Evolutionary conservation across 2,888 invertebrate genomes (phyloP).

Genomic region (Helleia helle): DNA sequence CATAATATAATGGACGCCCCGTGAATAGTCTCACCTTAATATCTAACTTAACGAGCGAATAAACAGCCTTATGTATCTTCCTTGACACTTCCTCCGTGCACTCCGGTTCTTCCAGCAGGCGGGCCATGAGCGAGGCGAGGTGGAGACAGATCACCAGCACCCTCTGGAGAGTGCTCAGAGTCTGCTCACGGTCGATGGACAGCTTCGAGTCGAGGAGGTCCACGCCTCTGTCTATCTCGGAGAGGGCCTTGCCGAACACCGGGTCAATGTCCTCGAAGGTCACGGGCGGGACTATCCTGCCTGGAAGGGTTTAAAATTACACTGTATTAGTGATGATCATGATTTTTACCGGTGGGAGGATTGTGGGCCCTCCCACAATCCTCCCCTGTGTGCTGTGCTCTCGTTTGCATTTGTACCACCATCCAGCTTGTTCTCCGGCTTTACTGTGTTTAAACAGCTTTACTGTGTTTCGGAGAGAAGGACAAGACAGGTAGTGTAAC

Average conservation of each 20-base stretch:
- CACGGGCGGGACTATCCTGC: slow-evolving; percentile 85
- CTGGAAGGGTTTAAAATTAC: slow-evolving; percentile 29
- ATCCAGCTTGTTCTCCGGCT: no score
- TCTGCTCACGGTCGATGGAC: slow-evolving; percentile 80
- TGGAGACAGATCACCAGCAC: slow-evolving; percentile 91
- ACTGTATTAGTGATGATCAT: slow-evolving; percentile 32
- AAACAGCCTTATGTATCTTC: slow-evolving; percentile 81
- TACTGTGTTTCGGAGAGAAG: no score
- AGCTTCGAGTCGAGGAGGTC: slow-evolving; percentile 75
- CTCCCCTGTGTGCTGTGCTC: no score
- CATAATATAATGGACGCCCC: no score
- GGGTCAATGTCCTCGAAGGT: slow-evolving; percentile 86
- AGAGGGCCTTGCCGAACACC: slow-evolving; percentile 88
- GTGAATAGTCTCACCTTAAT: slow-evolving; percentile 76
- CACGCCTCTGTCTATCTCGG: slow-evolving; percentile 80
- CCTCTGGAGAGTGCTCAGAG: slow-evolving; percentile 81
- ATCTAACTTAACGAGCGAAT: slow-evolving; percentile 82
- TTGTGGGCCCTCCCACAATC: no score
- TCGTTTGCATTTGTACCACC: no score
- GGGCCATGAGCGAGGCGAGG: slow-evolving; percentile 83
- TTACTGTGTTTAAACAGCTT: no score
- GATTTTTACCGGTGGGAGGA: no score
- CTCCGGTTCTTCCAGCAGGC: slow-evolving; percentile 74
- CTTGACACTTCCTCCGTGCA: slow-evolving; percentile 63
- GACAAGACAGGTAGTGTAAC: no score